A percentile compares a stretch with the other conserved stretches of the same genome.
Conservation (phyloP, 2,113 vertebrate genomes). For the Campylorhamphus procurvoides region DNA sequence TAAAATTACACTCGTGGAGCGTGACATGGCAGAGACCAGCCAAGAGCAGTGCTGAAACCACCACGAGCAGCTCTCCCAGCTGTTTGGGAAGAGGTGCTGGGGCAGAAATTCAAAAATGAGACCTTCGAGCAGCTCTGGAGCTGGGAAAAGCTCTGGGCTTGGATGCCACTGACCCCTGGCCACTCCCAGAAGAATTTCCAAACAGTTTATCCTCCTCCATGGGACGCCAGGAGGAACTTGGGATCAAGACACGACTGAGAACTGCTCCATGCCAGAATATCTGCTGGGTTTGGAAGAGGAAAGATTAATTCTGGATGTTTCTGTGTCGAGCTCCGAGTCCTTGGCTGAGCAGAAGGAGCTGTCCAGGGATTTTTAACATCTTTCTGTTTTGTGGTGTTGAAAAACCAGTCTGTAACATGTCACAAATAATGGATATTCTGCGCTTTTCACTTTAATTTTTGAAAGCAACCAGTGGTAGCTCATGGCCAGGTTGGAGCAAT, state of each 20-base stretch:
- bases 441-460: not conserved
- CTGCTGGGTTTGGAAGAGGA: not conserved
- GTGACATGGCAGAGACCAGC: not conserved
- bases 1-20: not conserved
- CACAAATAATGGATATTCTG: not conserved
- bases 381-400: not conserved
- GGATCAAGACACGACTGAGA: not conserved
- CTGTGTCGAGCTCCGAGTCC: not conserved
- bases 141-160: not conserved
- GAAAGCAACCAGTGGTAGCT: not conserved
- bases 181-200: not conserved
- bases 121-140: accelerated
- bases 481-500: not conserved
- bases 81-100: not conserved
- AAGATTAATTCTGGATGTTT: not conserved
- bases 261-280: not conserved
- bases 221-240: not conserved
- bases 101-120: not conserved
- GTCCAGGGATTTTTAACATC: not conserved
- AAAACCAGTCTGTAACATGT: not conserved
- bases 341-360: not conserved
- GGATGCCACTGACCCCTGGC: not conserved
- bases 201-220: not conserved
- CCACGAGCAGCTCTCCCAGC: accelerated
- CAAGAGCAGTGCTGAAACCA: not conserved